These are phyloP conservation scores for Nycteola revayana DNA, from an alignment of 2,888 invertebrate genomes.

Conservation along the genomic window DNA sequence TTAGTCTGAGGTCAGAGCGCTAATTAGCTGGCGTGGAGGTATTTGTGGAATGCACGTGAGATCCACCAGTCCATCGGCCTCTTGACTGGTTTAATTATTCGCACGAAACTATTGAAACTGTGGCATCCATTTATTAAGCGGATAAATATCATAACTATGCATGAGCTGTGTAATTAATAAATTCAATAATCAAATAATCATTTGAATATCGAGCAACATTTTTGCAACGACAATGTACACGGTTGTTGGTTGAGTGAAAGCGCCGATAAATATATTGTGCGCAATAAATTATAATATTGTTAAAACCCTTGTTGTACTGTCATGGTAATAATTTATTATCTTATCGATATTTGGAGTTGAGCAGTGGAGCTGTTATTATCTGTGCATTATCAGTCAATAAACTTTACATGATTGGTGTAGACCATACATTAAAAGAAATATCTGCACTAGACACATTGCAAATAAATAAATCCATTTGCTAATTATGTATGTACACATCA, in stretches of 20 bases:
- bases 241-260: conserved; percentile 29
- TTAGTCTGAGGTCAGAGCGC: conserved; percentile 46
- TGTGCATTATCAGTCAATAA: conserved; percentile 44
- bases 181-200: conserved; percentile 6
- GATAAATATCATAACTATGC: conserved; percentile 19
- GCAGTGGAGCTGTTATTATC: conserved; percentile 33
- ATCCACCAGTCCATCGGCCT: conserved; percentile 52
- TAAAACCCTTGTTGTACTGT: conserved; percentile 7
- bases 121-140: conserved; percentile 16
- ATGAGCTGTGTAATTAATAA: conserved; percentile 1
- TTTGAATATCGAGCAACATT: conserved; percentile 4
- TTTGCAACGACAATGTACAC: conserved; percentile 2
- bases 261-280: conserved; percentile 14
- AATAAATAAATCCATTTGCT: too few species aligned
- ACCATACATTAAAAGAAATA: too few species aligned
- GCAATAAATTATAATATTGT: background rate
- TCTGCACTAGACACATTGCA: too few species aligned
- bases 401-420: conserved; percentile 29
- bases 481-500: too few species aligned
- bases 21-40: conserved; percentile 51
- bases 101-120: conserved; percentile 46
- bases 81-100: conserved; percentile 50
- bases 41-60: conserved; percentile 62
- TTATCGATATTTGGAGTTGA: conserved; percentile 34
- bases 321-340: conserved; percentile 32